Evolutionary conservation across 2,113 vertebrate genomes (phyloP), one percentile per base, ranked within the genome.

Genomic region (Choloepus hoffmanni): DNA sequence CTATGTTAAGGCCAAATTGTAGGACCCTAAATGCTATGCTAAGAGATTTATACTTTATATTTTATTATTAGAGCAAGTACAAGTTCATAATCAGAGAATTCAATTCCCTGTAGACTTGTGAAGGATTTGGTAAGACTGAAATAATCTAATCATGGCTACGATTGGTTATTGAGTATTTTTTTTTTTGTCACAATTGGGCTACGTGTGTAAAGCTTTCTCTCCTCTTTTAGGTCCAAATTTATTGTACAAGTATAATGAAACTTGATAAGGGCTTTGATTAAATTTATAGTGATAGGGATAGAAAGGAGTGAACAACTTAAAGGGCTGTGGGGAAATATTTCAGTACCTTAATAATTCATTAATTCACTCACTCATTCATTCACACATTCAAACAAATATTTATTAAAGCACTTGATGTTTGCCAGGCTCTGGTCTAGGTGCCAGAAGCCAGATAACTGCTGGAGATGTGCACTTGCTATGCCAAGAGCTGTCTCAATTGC

Each of bases 151-250:
- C 40, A 73, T 62, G 67, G 11, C 30, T 86, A 40, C 9, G 36
- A 62, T 36, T 36, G 36, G 36, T 94, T 72, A 81, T 33, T 89
- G 85, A 84, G 33, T 78, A 58, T 81, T 82, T 73, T n/a, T 50
- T 63, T 92, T 92, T 85, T 73, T 72, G 48, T 85, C 23, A 78
- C 10, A 21, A 74, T 43, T 92, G 48, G 30, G 6, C 40, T 93
- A 45, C 87, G 23, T 45, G 7, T 81, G 36, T 30, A 88, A 85
- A 81, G 50, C 13, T 77, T 84, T 58, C 60, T 85, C 65, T 87
- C 65, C 79, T 84, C 81, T 85, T 36, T 94, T 81, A 77, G 45
- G 53, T 87, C 67, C 65, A n/a, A 67, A 11, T 33, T 93, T 85
- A 91, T 85, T 81, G 33, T 65, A n/a, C 50, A 74, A 68, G 19